These are phyloP conservation scores for Hybognathus amarus DNA, from an alignment of 2,797 vertebrate genomes.

Conservation along the genomic window DNA sequence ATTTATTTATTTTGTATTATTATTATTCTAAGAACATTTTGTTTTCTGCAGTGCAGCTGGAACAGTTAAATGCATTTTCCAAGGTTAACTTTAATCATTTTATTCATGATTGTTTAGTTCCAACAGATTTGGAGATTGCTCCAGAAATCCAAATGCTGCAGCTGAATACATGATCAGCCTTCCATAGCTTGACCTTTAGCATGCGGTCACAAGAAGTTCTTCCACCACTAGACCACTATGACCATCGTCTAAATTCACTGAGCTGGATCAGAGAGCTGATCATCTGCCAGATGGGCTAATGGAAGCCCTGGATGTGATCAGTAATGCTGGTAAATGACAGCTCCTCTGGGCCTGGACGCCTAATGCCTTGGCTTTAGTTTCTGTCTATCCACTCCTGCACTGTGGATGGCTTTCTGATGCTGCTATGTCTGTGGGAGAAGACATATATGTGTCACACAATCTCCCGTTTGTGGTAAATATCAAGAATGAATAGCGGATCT, in stretches of 20 bases:
- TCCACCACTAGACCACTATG: background rate
- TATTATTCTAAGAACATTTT: no score
- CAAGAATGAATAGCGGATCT: slow-evolving; percentile 25
- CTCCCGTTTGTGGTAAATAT: slow-evolving; percentile 2
- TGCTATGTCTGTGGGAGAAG: background rate
- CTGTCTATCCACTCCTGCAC: slow-evolving; percentile 2
- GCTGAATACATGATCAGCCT: background rate
- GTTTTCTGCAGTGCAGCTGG: no score
- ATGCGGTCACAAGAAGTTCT: background rate
- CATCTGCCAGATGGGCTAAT: slow-evolving; percentile 24
- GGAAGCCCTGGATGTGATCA: slow-evolving; percentile 40
- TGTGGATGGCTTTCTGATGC: slow-evolving; percentile 6
- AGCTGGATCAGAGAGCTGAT: slow-evolving; percentile 9
- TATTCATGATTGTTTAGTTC: background rate
- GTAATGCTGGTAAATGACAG: slow-evolving; percentile 27
- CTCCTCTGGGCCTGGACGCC: background rate
- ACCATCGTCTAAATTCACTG: slow-evolving; percentile 33
- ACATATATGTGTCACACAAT: slow-evolving; percentile 20
- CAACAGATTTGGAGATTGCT: background rate
- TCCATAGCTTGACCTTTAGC: background rate
- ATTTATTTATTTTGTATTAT: no score
- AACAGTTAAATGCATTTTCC: background rate
- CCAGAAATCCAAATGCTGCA: background rate
- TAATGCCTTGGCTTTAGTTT: slow-evolving; percentile 30
- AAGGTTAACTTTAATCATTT: background rate